A percentile compares a stretch with the other conserved stretches of the same genome.
These are phyloP conservation scores for Apostichopus parvimensis DNA, from an alignment of 35 echinoderm and acorn worm species.

Conservation along the genomic window DNA sequence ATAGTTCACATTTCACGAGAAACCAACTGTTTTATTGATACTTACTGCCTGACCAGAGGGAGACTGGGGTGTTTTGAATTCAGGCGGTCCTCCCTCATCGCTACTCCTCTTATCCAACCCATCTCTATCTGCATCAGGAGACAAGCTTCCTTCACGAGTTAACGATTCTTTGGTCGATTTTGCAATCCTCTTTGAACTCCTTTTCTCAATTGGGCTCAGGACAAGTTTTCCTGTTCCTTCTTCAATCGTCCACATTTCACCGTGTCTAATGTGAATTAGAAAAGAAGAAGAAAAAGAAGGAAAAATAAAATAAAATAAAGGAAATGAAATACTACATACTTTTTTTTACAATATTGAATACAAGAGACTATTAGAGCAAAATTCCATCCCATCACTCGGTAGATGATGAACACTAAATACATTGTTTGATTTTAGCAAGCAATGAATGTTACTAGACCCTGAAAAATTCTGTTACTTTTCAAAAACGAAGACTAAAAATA, in stretches of 20 bases:
- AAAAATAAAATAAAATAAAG: too few relatives aligned
- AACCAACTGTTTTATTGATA: neutral
- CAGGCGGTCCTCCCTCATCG: neutral
- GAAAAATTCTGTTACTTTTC: too few relatives aligned
- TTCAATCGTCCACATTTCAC: conserved; percentile 19
- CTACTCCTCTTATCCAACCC: neutral
- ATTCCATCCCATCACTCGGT: too few relatives aligned
- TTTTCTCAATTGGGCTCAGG: conserved; percentile 5
- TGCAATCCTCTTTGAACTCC: conserved; percentile 16
- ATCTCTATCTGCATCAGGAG: neutral
- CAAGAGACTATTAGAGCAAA: too few relatives aligned
- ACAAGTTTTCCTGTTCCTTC: conserved; percentile 26
- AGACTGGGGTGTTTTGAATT: conserved; percentile 47
- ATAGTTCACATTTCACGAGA: too few relatives aligned
- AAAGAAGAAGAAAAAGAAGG: neutral
- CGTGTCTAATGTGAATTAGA: neutral
- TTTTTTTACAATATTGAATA: too few relatives aligned
- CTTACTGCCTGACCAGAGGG: conserved; percentile 34
- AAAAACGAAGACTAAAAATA: too few relatives aligned
- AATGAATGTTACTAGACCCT: too few relatives aligned
- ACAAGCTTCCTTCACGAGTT: neutral
- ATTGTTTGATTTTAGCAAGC: too few relatives aligned
- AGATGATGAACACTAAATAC: too few relatives aligned
- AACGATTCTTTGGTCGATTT: neutral
- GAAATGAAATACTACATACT: too few relatives aligned